Evolutionary conservation across 2,797 vertebrate species (phyloP), one percentile per base, ranked within the genome.

Genomic region (Echeneis naucrates): DNA sequence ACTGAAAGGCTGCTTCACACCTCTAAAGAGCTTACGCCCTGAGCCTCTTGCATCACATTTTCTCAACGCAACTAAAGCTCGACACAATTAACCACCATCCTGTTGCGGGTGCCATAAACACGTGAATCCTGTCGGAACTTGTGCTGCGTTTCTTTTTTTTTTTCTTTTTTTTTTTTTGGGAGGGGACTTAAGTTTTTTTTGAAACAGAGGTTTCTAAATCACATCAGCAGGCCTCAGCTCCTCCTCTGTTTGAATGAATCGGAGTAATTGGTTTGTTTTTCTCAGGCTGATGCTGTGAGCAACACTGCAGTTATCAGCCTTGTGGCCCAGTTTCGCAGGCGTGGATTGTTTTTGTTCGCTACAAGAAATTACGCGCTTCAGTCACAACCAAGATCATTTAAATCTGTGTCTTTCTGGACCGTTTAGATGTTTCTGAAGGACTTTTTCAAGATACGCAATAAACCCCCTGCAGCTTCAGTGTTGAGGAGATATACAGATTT

Each of bases 181-280:
- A 30, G 52, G 58, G 51, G 58, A 30, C 65, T 68, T 51, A 8
- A 38, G 68, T 63, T 82, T 71, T 48, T 45, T 71, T 48, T 45
- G 74, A 65, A 75, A 77, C 52, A 19, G 40, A 53, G 51, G 48
- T 23, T 83, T 61, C 24, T 50, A 52, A 40, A 53, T 47, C 44
- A 4, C 50, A 56, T 77, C 44, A 56, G 60, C 51, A 37, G 23
- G 12, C 35, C 54, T 61, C 38, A 67, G 58, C 59, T 66, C 66
- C 59, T 24, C 45, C 33, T 40, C 33, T 7, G 40, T 54, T 56
- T 70, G 67, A 42, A 35, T 16, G 75, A 77, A 61, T 60, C 47
- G 24, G 68, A 71, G 42, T 84, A 80, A 82, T 81, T 83, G 65
- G 65, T 44, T 84, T 83, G 84, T 86, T 84, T 83, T 73, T 74